Conservation (phyloP, 2,797 vertebrate species). For the Podarcis lilfordi region DNA sequence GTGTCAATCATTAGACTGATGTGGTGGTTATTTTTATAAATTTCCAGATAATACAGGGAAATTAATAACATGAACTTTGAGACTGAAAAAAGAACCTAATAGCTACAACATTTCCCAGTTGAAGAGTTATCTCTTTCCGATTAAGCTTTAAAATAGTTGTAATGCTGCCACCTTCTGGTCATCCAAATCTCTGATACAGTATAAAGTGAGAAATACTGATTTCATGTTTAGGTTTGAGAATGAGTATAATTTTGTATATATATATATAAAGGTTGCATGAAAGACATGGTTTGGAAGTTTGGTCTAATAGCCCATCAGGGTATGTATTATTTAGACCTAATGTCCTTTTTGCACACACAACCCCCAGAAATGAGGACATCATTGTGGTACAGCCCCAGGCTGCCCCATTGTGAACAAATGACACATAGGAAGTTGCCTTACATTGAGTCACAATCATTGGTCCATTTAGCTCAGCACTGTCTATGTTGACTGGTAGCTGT, state of each 20-base stretch:
- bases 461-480: no score
- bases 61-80: slow-evolving; percentile 14
- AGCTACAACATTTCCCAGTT: slow-evolving; percentile 9
- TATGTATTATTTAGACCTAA: background rate
- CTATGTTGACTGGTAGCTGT: no score
- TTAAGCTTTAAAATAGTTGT: slow-evolving; percentile 58
- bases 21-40: background rate
- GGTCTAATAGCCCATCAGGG: background rate
- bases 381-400: background rate
- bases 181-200: background rate
- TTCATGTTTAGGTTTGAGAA: background rate
- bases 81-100: slow-evolving; percentile 28
- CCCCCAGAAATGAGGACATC: background rate
- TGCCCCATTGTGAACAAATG: no score
- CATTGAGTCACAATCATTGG: no score
- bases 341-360: background rate
- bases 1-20: background rate
- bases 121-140: background rate
- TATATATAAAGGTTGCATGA: background rate
- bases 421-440: background rate
- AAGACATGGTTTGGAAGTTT: background rate
- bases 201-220: background rate
- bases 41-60: background rate
- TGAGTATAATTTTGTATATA: background rate
- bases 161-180: slow-evolving; percentile 78